These are phyloP conservation scores for Smittia aterrima DNA, from an alignment of 2,888 invertebrate species.

Conservation along the genomic window DNA sequence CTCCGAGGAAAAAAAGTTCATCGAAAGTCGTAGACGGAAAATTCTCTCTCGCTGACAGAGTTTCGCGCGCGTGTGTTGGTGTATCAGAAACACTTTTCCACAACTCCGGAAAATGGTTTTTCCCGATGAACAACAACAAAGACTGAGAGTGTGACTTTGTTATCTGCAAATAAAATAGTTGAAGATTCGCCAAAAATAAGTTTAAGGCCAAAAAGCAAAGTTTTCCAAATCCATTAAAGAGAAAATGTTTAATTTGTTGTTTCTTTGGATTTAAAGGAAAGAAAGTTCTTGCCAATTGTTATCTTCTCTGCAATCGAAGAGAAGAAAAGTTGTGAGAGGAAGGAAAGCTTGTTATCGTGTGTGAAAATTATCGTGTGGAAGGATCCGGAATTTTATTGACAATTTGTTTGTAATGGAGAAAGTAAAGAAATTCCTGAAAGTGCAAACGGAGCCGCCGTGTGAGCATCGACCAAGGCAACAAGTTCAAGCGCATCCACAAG, in stretches of 20 bases:
- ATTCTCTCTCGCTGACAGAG: neutral
- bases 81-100: neutral
- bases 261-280: neutral
- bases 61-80: constrained; percentile 29
- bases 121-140: constrained; percentile 36
- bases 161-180: constrained; percentile 27
- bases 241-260: constrained; percentile 25
- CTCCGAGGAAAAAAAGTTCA: neutral
- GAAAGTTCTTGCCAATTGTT: constrained; percentile 11
- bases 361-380: neutral
- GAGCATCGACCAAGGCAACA: constrained; percentile 21
- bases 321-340: neutral
- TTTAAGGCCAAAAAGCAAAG: constrained; percentile 6
- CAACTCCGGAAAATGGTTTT: constrained; percentile 25
- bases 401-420: constrained; percentile 28
- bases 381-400: neutral
- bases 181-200: constrained; percentile 29
- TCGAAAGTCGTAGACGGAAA: neutral
- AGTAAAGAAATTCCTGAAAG: constrained; percentile 33
- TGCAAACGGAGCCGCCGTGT: constrained; percentile 21
- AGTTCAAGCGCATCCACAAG: constrained; percentile 40
- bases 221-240: neutral
- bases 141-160: constrained; percentile 30
- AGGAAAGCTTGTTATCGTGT: neutral
- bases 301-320: neutral